phyloP scores from a whole-genome alignment of 2,113 vertebrate genomes.

The Alaudala cheleensis region DNA sequence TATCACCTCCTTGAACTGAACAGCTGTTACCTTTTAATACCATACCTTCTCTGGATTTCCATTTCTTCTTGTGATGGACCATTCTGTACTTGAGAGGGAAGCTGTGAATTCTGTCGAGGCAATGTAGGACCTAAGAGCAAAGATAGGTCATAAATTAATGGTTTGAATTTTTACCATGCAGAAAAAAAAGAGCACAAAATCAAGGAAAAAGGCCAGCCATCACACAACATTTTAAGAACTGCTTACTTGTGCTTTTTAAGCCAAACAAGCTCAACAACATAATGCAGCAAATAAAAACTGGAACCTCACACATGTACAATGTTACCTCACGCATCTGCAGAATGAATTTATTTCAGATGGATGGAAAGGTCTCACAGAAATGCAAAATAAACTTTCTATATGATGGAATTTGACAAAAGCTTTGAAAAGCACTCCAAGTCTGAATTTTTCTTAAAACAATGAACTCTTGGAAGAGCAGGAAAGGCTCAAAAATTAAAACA shows the following conservation, averaged over 20 bases:
- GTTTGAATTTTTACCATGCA: background rate
- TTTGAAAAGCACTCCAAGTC: conserved; percentile 59
- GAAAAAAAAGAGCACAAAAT: background rate
- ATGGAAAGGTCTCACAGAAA: conserved; percentile 68
- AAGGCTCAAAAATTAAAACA: conserved; percentile 57
- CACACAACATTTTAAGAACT: conserved; percentile 45
- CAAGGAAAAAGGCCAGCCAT: conserved; percentile 52
- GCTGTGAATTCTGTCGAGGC: conserved; percentile 87
- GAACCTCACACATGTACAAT: conserved; percentile 12
- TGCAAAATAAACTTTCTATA: conserved; percentile 59
- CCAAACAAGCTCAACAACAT: conserved; percentile 70
- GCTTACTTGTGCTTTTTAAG: conserved; percentile 63
- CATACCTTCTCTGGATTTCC: conserved; percentile 93
- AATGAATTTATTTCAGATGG: conserved; percentile 68
- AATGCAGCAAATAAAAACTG: conserved; percentile 71
- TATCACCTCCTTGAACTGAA: background rate
- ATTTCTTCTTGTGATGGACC: conserved; percentile 93
- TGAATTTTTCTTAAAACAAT: conserved; percentile 62
- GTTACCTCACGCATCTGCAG: conserved; percentile 32
- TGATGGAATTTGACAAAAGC: conserved; percentile 53
- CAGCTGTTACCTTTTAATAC: background rate
- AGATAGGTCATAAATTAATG: conserved; percentile 44
- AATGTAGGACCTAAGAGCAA: conserved; percentile 84
- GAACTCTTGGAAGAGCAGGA: conserved; percentile 39
- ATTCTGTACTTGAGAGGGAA: conserved; percentile 90